Conservation (phyloP, 2,888 invertebrate species). For the Gastrophysa polygoni region DNA sequence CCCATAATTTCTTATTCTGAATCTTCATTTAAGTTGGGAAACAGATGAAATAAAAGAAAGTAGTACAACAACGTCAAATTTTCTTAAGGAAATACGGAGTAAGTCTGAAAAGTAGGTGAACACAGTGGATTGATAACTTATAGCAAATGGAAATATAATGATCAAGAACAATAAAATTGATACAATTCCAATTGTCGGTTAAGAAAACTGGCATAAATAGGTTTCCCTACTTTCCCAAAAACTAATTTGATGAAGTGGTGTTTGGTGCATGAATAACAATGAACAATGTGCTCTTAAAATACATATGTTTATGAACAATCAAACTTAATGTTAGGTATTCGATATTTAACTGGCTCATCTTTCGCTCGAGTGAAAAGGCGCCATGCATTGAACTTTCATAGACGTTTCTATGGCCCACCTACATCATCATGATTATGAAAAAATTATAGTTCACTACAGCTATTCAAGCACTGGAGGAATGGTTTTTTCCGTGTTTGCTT, state of each 20-base stretch:
- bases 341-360: slow-evolving; percentile 10
- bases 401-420: neutral
- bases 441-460: no score
- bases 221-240: slow-evolving; percentile 33
- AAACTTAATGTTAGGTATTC: slow-evolving; percentile 19
- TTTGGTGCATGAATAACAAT: slow-evolving; percentile 23
- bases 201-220: slow-evolving; percentile 31
- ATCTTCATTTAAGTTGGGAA: no score
- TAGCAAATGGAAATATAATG: slow-evolving; percentile 6
- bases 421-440: no score
- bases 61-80: neutral
- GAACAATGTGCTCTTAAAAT: slow-evolving; percentile 24
- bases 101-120: slow-evolving; percentile 8
- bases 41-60: neutral
- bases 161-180: slow-evolving; percentile 25
- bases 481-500: no score
- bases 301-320: slow-evolving; percentile 23
- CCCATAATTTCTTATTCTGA: no score
- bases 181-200: slow-evolving; percentile 24
- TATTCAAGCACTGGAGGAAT: no score
- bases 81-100: neutral
- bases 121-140: slow-evolving; percentile 18
- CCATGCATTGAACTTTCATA: neutral
- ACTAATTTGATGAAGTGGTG: slow-evolving; percentile 16
- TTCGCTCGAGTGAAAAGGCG: slow-evolving; percentile 5